Base-by-base conservation (phyloP, 2,888 invertebrate species). In the Aspidiotus destructor region DNA sequence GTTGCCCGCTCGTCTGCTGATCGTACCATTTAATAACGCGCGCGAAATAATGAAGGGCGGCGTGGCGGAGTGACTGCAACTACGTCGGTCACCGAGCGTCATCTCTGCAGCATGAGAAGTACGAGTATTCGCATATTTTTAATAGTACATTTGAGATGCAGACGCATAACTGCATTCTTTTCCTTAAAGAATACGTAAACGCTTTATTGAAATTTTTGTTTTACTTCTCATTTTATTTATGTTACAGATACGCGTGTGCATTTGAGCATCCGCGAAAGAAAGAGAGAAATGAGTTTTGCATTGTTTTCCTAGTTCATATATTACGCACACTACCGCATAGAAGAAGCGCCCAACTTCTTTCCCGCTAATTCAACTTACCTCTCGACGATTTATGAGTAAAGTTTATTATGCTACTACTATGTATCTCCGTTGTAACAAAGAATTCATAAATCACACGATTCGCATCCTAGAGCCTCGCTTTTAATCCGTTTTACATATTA, bases 201-300 rank as follows among this genome's bases (percentile, higher is more conserved):
- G 65, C 58, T 67, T 67, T 67, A 67, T 67, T 67, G 65, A 67
- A 67, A 67, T 67, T 67, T 67, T 67, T 67, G 57, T 67, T 67
- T 67, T 52, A 57, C 57, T 67, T 67, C 58, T 67, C 58, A 67
- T 67, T 67, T 67, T 67, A 67, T 67, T 67, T 67, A 67, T 67
- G 65, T 60, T 67, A 67, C 65, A 67, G 60, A 67, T 67, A 67
- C 65, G 65, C 58, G 65, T 67, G 65, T 57, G 65, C 52, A 60
- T 67, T 67, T 67, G 65, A 44, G 52, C 41, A 54, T 60, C 58
- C 58, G 65, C 58, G 17, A 28, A 40, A n/a, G 62, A 28, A 28
- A 28, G 28, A 28, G 28, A 28, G 28, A 28, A 28, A 28, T 28
- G 28, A 28, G 16, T 42, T 67, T 67, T 48, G 65, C 65, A 67